These are phyloP conservation scores for Sebastes jordani DNA, from an alignment of 2,797 vertebrate genomes.

Conservation along the genomic window DNA sequence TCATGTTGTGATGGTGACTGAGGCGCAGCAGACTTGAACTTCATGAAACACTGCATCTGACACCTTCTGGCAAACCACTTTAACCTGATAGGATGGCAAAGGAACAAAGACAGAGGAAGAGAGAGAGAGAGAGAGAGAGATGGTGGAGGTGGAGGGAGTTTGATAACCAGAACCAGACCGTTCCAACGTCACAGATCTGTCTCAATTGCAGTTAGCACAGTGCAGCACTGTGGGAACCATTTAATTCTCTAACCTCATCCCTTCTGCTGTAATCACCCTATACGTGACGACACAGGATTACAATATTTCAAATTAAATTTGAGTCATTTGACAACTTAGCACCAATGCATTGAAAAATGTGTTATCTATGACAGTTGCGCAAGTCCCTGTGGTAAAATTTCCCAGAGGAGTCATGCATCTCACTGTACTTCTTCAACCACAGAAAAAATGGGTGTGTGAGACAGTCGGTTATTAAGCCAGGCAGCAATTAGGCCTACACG, in stretches of 20 bases:
- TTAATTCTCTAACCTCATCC: constrained; percentile 27
- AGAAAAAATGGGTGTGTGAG: constrained; percentile 40
- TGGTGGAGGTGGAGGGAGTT: not conserved
- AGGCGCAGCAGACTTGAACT: not conserved
- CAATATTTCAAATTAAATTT: constrained; percentile 13
- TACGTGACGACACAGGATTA: constrained; percentile 4
- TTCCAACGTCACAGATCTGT: constrained; percentile 47
- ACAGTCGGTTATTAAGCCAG: constrained; percentile 42
- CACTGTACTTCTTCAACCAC: constrained; percentile 46
- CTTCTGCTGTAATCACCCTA: constrained; percentile 5
- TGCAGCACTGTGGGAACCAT: constrained; percentile 48
- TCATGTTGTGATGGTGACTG: not conserved
- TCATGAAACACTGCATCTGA: constrained; percentile 42
- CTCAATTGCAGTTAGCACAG: constrained; percentile 54
- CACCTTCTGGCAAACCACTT: constrained; percentile 38
- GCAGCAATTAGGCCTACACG: constrained; percentile 47
- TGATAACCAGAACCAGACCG: constrained; percentile 66
- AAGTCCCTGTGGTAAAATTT: not conserved
- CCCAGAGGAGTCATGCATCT: constrained; percentile 12
- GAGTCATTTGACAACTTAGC: constrained; percentile 6
- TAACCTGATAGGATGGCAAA: constrained; percentile 25
- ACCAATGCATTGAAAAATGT: constrained; percentile 16
- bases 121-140: not conserved
- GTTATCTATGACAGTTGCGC: constrained; percentile 4
- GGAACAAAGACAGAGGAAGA: constrained; percentile 34